Evolutionary conservation across 2,888 invertebrate genomes (phyloP), one percentile per base, ranked within the genome.

Genomic region (Chymomyza fuscimana): DNA sequence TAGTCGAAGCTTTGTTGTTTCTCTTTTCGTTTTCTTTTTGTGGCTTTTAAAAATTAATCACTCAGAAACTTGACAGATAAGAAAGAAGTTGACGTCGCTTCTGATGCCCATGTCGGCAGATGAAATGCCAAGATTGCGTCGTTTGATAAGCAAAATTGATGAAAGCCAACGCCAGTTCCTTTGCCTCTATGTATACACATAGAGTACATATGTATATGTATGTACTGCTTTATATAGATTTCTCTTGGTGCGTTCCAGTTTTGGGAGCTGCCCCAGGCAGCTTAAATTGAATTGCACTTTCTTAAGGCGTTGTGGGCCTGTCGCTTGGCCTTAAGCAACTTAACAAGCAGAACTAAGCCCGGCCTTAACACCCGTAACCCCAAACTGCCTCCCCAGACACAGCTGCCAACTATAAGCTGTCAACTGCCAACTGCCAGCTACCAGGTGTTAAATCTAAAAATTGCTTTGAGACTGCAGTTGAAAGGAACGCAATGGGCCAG

Each of bases 371-470:
- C 50, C 65, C 68, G 67, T 67, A 54, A 64, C 71, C 65, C 36
- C 52, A 25, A 63, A 25, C 70, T 73, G 76, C 52, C 52, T 54
- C 71, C 72, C 71, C 76, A 69, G 67, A 54, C 25, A 61, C n/a
- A 51, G 63, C 60, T 56, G 65, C 46, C 32, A 52, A 52, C 51
- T 22, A 40, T 54, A 9, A 50, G 50, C 56, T 29, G 59, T 9
- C 54, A 22, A 25, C 12, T 54, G 56, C 40, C 40, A 54, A n/a
- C 40, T 16, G 67, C 29, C 63, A 22, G 58, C 22, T 77, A 73
- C 71, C 82, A 86, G 87, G 82, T 80, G 74, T 74, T 77, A 87
- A 82, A 82, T 80, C 78, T 86, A 76, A 65, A 86, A 80, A 82
- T 82, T 82, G 81, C 83, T 80, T 70, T 73, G 81, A 76, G 86